Percentiles rank a stretch among this genome's conserved stretches.
phyloP scores from a whole-genome alignment of 2,797 vertebrate genomes.

The Aplochiton taeniatus region DNA sequence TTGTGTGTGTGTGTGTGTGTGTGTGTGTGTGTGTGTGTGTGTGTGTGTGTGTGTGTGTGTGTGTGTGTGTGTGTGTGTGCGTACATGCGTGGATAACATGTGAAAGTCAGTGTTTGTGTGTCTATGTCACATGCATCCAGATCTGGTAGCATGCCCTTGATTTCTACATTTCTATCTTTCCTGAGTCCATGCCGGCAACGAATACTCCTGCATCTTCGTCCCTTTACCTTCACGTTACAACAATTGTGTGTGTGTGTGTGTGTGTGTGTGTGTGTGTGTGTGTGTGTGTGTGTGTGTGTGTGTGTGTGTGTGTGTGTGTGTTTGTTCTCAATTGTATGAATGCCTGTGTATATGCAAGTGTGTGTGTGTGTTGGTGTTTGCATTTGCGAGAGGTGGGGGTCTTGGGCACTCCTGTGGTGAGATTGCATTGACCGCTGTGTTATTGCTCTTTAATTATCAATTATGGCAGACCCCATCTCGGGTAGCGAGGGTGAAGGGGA shows the following conservation, averaged over 20 bases:
- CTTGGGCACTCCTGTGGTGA: constrained; percentile 68
- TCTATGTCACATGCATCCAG: background rate
- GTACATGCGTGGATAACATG: background rate
- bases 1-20: no score
- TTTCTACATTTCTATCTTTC: no score
- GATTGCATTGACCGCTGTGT: constrained; percentile 81
- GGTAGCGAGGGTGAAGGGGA: constrained; percentile 46
- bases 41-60: constrained; percentile 3
- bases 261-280: constrained; percentile 4
- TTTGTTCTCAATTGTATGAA: background rate
- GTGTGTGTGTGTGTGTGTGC: background rate
- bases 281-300: background rate
- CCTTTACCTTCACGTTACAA: no score
- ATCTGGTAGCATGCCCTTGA: background rate
- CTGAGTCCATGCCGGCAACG: no score
- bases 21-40: no score
- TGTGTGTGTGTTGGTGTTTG: constrained; percentile 16
- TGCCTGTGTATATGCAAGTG: background rate
- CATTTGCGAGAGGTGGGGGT: constrained; percentile 40
- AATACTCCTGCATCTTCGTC: no score
- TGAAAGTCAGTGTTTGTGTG: background rate
- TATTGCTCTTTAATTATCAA: constrained; percentile 86
- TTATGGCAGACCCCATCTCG: constrained; percentile 65
- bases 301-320: background rate
- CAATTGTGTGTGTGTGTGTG: no score